These are phyloP conservation scores for Drosophila mimica DNA, from an alignment of 2,888 invertebrate species.

Conservation along the genomic window DNA sequence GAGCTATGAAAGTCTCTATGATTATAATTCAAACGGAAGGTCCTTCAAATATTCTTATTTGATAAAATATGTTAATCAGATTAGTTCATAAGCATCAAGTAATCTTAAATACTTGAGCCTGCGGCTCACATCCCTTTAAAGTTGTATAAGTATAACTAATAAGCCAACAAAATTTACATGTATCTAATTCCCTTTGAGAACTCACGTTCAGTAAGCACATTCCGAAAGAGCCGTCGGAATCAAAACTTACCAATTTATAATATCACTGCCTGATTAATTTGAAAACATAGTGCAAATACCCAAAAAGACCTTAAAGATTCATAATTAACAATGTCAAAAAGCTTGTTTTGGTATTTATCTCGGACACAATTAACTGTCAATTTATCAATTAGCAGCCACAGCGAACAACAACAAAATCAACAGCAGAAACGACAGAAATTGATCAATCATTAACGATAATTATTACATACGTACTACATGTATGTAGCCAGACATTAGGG, in stretches of 20 bases:
- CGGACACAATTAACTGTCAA: conserved; percentile 26
- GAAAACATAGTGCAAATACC: not conserved
- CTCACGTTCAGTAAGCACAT: not conserved
- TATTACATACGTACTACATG: conserved; percentile 6
- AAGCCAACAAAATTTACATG: not conserved
- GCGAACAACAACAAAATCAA: conserved; percentile 16
- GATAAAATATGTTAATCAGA: not conserved
- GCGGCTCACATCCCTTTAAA: not conserved
- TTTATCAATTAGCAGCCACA: conserved; percentile 30
- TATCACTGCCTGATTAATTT: not conserved
- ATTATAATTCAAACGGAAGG: not conserved
- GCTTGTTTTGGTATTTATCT: conserved; percentile 6
- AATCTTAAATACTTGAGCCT: not conserved
- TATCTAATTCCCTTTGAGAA: not conserved
- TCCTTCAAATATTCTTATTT: not conserved
- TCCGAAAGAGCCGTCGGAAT: not conserved
- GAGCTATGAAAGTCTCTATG: not conserved
- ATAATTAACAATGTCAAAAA: not conserved
- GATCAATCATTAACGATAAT: conserved; percentile 39
- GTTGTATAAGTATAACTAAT: not conserved
- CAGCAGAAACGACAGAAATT: conserved; percentile 11
- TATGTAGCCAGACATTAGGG: conserved; percentile 4
- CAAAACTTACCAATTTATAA: not conserved
- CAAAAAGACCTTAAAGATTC: not conserved
- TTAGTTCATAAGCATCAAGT: not conserved